Base-by-base conservation (phyloP, 2,888 invertebrate species). In the Tetrapedia diversipes region DNA sequence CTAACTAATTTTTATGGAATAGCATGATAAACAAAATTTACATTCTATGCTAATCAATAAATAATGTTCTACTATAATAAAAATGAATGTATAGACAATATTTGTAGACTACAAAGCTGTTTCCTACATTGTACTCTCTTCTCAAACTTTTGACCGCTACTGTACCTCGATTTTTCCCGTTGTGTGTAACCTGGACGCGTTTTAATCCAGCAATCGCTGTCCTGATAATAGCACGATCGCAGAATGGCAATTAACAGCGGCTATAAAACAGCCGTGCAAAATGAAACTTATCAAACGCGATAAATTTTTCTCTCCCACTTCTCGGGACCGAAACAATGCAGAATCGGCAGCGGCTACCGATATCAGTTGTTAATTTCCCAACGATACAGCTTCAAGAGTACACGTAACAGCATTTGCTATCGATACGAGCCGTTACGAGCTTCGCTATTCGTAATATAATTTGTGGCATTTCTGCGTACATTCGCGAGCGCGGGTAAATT, bases 281-380 rank as follows among this genome's bases (percentile, higher is more conserved):
- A 70, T 57, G 74, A 75, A 73, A 66, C 39, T 73, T 73, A 75
- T 75, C 59, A 24, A 59, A 27, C 39, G n/a, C 51, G 39, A 75
- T 73, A 65, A 75, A 75, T 53, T 54, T 53, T 53, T 59, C 29
- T 43, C 34, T 16, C n/a, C 7, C 2, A 10, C 14, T 41, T 27
- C 2, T 39, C 39, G 45, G 22, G 24, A 24, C 27, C 69, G 22
- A 37, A 69, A 27, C n/a, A 22, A 39, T 69, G 24, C 10, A 53
- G 39, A 27, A 4, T 16, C 14, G 63, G 4, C 14, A 10, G n/a
- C 10, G 4, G 16, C 11, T 14, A 47, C n/a, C 65, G 32, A 49
- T 68, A 68, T 68, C 32, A 11, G 41, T 49, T 51, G 41, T 27
- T 49, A 45, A 69, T 69, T 59, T 53, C 19, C 14, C 14, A 24